Conservation (phyloP, 2,113 vertebrate genomes). For the Lepus americanus region DNA sequence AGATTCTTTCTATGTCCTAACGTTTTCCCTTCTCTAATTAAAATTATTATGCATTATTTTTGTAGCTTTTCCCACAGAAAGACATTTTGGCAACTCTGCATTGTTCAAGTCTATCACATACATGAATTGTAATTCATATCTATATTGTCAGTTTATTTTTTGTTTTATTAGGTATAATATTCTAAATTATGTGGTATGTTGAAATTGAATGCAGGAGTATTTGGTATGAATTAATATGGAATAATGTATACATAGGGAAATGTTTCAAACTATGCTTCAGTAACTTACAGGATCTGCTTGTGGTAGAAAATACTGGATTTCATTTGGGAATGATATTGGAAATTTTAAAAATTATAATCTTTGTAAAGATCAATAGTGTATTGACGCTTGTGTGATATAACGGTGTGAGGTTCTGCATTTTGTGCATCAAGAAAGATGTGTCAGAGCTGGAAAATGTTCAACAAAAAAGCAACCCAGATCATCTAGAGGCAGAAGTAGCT, state of each 20-base stretch:
- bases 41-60: background rate
- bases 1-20: background rate
- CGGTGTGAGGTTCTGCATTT: background rate
- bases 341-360: slow-evolving; percentile 47
- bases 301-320: slow-evolving; percentile 1
- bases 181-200: background rate
- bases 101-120: background rate
- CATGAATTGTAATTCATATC: background rate
- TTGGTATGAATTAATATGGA: slow-evolving; percentile 15
- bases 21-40: slow-evolving; percentile 5
- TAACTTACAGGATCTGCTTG: background rate
- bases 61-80: background rate
- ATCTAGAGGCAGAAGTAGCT: slow-evolving; percentile 22
- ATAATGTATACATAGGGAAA: slow-evolving; percentile 14
- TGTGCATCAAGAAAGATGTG: slow-evolving; percentile 21
- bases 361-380: background rate
- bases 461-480: slow-evolving; percentile 29
- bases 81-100: background rate
- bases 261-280: slow-evolving; percentile 15
- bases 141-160: slow-evolving; percentile 32
- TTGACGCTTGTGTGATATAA: background rate
- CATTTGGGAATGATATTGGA: background rate
- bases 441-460: slow-evolving; percentile 26
- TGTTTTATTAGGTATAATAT: slow-evolving; percentile 26
- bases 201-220: background rate